phyloP scores from a whole-genome alignment of 2,888 invertebrate genomes.

The Xylota sylvarum region DNA sequence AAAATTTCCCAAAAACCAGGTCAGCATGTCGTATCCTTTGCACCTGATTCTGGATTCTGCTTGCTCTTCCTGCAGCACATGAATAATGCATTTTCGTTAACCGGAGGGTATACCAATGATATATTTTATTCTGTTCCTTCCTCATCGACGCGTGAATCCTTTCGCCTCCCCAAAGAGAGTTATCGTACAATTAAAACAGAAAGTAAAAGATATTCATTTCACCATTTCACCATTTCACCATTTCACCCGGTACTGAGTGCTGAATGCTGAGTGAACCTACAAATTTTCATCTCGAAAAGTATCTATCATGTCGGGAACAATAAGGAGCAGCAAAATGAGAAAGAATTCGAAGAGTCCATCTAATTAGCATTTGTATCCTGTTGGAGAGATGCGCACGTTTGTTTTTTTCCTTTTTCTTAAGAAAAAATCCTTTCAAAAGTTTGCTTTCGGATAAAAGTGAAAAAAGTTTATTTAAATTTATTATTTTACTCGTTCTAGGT shows the following conservation, averaged over 20 bases:
- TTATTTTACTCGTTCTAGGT: not conserved
- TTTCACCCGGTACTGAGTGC: too few relatives aligned
- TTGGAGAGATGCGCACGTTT: too few relatives aligned
- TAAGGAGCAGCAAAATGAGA: not conserved
- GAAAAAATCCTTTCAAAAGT: not conserved
- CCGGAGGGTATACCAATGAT: conserved; percentile 48
- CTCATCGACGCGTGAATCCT: conserved; percentile 63
- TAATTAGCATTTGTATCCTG: not conserved
- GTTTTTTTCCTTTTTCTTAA: not conserved
- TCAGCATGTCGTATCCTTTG: conserved; percentile 66
- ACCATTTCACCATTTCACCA: too few relatives aligned
- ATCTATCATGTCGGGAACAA: not conserved
- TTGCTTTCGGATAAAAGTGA: not conserved
- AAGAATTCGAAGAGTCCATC: not conserved
- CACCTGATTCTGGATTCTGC: conserved; percentile 65
- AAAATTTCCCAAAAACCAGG: conserved; percentile 61
- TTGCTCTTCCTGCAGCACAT: conserved; percentile 39
- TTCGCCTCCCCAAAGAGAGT: conserved; percentile 22
- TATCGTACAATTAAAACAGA: conserved; percentile 68
- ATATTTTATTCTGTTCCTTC: conserved; percentile 64
- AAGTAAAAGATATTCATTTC: conserved; percentile 21
- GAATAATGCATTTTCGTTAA: conserved; percentile 73
- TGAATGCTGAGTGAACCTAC: not conserved
- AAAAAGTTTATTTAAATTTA: not conserved
- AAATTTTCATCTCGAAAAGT: conserved; percentile 3